These are phyloP conservation scores for Netelia fuscicornis DNA, from an alignment of 2,888 invertebrate genomes.

Conservation along the genomic window DNA sequence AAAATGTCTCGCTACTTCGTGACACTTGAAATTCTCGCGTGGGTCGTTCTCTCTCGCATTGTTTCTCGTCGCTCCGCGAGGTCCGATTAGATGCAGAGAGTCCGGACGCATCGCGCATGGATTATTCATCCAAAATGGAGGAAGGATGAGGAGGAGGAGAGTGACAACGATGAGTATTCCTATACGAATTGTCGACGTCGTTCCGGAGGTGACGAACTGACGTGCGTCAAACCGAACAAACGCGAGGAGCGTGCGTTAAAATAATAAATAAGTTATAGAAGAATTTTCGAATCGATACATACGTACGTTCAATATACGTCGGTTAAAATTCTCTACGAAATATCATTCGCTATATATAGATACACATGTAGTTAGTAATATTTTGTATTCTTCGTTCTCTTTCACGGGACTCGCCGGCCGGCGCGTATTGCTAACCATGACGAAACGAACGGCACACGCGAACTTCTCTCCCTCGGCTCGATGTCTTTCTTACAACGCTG, in stretches of 20 bases:
- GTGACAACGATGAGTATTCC: constrained; percentile 1
- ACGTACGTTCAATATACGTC: constrained; percentile 25
- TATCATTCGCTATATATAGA: background rate
- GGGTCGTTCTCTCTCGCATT: constrained; percentile 71
- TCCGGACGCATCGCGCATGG: constrained; percentile 74
- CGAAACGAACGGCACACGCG: constrained; percentile 59
- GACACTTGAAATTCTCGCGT: constrained; percentile 78
- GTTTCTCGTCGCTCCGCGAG: constrained; percentile 64
- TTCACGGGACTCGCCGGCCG: constrained; percentile 6
- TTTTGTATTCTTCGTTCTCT: background rate
- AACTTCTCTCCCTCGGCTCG: constrained; percentile 24
- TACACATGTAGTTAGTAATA: background rate
- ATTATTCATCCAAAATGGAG: constrained; percentile 77
- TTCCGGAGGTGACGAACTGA: constrained; percentile 63
- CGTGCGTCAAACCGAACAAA: constrained; percentile 63
- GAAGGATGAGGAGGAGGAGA: background rate
- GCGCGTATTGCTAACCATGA: constrained; percentile 42
- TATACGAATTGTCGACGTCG: constrained; percentile 43
- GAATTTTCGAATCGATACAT: background rate
- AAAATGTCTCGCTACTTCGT: constrained; percentile 79
- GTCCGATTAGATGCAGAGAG: constrained; percentile 50
- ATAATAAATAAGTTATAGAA: constrained; percentile 47
- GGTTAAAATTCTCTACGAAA: background rate
- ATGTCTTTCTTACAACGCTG: background rate
- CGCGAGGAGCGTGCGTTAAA: constrained; percentile 46